Percentiles rank a stretch among this genome's conserved stretches.
These are phyloP conservation scores for Nanger granti DNA, from an alignment of 2,113 vertebrate species.

Conservation along the genomic window DNA sequence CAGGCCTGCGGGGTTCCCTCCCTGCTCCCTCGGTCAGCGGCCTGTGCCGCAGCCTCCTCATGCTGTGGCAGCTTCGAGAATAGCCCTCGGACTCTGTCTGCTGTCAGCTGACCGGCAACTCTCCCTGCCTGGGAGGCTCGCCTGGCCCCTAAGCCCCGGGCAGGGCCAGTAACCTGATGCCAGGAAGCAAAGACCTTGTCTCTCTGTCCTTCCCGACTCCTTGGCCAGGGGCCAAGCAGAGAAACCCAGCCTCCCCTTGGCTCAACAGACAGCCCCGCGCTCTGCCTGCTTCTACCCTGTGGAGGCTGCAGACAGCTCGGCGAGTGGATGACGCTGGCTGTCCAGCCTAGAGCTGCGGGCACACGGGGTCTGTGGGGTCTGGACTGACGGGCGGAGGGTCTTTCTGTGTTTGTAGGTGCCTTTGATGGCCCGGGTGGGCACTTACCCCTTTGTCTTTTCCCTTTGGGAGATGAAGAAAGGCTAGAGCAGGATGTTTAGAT, in stretches of 20 bases:
- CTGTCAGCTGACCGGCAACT: constrained; percentile 29
- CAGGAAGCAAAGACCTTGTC: constrained; percentile 45
- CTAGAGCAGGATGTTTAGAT: neutral
- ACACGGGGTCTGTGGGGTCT: neutral
- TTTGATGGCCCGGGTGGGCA: neutral
- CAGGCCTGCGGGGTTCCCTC: neutral
- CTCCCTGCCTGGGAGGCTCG: neutral
- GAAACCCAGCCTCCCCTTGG: neutral
- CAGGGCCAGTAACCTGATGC: constrained; percentile 37
- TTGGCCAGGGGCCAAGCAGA: constrained; percentile 26
- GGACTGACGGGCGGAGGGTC: neutral
- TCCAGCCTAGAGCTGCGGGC: accelerated
- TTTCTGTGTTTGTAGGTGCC: no score
- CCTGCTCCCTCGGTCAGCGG: neutral
- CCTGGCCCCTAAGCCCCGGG: neutral
- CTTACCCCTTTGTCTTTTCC: neutral
- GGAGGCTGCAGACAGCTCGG: neutral
- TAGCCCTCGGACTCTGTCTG: neutral
- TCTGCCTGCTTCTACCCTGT: neutral
- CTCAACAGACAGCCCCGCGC: neutral
- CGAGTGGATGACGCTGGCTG: no score
- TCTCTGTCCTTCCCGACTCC: constrained; percentile 34
- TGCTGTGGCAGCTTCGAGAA: neutral
- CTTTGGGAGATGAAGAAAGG: neutral
- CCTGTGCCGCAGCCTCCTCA: neutral